phyloP scores from a whole-genome alignment of 2,797 vertebrate genomes.

The Acrossocheilus fasciatus region DNA sequence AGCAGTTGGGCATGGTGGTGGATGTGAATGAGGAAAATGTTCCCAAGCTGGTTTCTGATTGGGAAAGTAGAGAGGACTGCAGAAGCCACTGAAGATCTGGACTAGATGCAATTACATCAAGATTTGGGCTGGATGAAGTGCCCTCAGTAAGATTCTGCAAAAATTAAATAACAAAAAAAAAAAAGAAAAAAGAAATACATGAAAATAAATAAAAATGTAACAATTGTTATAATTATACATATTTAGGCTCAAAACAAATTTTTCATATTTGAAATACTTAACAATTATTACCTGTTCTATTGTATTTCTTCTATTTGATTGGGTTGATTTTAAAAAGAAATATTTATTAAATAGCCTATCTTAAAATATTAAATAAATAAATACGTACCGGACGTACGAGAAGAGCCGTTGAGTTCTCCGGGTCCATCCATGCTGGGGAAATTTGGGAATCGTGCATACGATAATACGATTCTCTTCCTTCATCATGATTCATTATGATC shows the following conservation, averaged over 20 bases:
- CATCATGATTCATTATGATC: constrained; percentile 46
- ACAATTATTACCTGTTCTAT: no score
- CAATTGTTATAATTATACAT: background rate
- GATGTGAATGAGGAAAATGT: constrained; percentile 52
- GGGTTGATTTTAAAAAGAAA: background rate
- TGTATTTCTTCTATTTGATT: background rate
- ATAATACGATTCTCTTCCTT: constrained; percentile 24
- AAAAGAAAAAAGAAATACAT: background rate
- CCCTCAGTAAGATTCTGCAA: constrained; percentile 51
- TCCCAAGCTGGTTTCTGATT: constrained; percentile 43
- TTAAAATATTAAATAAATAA: background rate
- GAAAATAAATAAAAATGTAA: no score
- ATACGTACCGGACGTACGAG: constrained; percentile 42
- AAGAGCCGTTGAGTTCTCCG: constrained; percentile 16
- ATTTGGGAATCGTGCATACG: constrained; percentile 28
- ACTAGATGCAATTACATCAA: constrained; percentile 73
- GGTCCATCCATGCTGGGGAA: constrained; percentile 35
- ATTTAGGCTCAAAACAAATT: background rate
- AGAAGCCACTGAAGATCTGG: constrained; percentile 81
- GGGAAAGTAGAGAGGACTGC: constrained; percentile 70
- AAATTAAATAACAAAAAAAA: background rate
- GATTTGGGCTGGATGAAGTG: constrained; percentile 64
- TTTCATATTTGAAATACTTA: background rate
- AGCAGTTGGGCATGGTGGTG: constrained; percentile 58
- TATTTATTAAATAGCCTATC: background rate